A percentile compares a stretch with the other conserved stretches of the same genome.
Conservation (phyloP, 1,140 invertebrate species). For the Brachionus rotundiformis region DNA sequence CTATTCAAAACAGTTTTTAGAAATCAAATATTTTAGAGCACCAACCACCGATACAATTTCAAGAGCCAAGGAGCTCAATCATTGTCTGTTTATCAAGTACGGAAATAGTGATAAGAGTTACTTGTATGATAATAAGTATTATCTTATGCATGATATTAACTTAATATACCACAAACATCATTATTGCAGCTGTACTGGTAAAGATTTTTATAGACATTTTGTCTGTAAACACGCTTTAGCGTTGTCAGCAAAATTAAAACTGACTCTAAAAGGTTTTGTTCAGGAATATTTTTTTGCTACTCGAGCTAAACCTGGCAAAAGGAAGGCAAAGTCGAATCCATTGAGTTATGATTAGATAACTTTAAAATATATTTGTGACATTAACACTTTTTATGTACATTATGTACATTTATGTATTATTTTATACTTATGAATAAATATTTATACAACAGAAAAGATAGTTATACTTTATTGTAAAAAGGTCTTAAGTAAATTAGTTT, state of each 20-base stretch:
- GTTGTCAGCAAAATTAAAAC: neutral
- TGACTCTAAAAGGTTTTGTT: neutral
- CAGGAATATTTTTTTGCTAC: neutral
- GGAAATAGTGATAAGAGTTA: neutral
- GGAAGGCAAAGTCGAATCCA: neutral
- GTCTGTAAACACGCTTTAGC: too few species aligned
- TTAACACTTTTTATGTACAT: slow-evolving; percentile 15
- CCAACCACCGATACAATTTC: neutral
- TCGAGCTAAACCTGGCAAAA: slow-evolving; percentile 14
- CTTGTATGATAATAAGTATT: too few species aligned
- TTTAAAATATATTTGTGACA: slow-evolving; percentile 7
- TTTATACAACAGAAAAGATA: slow-evolving; percentile 12
- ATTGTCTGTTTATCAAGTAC: neutral
- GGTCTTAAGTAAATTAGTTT: slow-evolving; percentile 8
- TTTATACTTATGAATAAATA: slow-evolving; percentile 14
- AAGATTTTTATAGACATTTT: too few species aligned
- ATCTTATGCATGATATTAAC: too few species aligned
- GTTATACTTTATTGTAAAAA: slow-evolving; percentile 23
- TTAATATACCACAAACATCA: too few species aligned
- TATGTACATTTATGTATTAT: slow-evolving; percentile 7
- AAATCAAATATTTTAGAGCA: slow-evolving; percentile 4
- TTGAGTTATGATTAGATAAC: slow-evolving; percentile 14
- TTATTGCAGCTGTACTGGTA: too few species aligned
- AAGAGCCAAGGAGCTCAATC: neutral
- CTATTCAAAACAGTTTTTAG: neutral